Conservation (phyloP, 2,888 invertebrate species). For the Protonemura montana region DNA sequence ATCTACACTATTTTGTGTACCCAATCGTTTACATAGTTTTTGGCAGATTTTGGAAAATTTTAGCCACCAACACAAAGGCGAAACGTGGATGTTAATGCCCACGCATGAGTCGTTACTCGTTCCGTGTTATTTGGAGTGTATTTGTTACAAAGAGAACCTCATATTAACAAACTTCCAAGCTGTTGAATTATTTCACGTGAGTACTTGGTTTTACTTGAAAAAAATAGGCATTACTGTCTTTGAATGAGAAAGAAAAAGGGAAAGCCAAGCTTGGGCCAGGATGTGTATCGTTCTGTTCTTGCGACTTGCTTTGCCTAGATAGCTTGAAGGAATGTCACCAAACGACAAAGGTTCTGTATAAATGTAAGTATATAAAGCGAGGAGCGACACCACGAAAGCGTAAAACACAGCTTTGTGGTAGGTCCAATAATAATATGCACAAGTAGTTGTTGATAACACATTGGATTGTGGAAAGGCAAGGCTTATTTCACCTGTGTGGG, state of each 20-base stretch:
- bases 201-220: no score
- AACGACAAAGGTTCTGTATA: background rate
- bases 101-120: no score
- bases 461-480: background rate
- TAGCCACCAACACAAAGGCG: no score
- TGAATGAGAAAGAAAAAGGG: background rate
- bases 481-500: background rate
- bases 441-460: background rate
- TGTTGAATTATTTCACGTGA: no score
- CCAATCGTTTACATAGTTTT: no score
- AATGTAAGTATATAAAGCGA: background rate
- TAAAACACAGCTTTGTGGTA: background rate
- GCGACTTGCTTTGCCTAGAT: background rate
- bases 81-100: no score
- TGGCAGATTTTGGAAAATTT: no score
- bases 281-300: background rate
- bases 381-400: background rate
- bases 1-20: no score
- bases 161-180: no score
- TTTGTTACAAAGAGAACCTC: no score
- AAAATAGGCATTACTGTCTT: no score
- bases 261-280: background rate
- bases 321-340: background rate
- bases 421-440: conserved; percentile 4
- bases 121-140: no score